Conservation (phyloP, 1,140 invertebrate species). For the Lepidurus arcticus region DNA sequence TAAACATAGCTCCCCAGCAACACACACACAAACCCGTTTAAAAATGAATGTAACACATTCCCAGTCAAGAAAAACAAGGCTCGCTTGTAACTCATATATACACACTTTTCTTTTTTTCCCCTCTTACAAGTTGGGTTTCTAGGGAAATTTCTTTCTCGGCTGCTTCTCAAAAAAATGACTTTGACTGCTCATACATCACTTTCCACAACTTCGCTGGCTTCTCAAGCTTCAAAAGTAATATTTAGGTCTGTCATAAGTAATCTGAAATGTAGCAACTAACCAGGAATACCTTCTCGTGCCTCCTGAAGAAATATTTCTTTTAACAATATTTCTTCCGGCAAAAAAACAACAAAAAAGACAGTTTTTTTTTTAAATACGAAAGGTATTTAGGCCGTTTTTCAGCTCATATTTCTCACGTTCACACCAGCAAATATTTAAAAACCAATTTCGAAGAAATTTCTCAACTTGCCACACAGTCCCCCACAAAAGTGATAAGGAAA, state of each 20-base stretch:
- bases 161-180: neutral
- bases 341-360: too few species aligned
- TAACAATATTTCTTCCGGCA: too few species aligned
- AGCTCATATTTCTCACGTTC: neutral
- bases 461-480: constrained; percentile 4
- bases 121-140: neutral
- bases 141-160: neutral
- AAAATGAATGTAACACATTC: constrained; percentile 8
- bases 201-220: neutral
- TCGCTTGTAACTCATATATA: constrained; percentile 2
- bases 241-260: constrained; percentile 4
- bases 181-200: neutral
- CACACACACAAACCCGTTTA: neutral
- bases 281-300: neutral
- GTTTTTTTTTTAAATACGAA: too few species aligned
- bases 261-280: neutral
- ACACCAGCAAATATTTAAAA: constrained; percentile 6
- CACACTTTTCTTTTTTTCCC: neutral
- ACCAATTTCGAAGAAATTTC: neutral
- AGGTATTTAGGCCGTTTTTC: neutral
- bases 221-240: neutral
- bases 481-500: neutral
- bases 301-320: neutral
- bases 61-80: constrained; percentile 19
- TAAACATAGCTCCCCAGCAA: neutral